These are phyloP conservation scores for Heliconius cydno DNA, from an alignment of 2,888 invertebrate species.

Conservation along the genomic window DNA sequence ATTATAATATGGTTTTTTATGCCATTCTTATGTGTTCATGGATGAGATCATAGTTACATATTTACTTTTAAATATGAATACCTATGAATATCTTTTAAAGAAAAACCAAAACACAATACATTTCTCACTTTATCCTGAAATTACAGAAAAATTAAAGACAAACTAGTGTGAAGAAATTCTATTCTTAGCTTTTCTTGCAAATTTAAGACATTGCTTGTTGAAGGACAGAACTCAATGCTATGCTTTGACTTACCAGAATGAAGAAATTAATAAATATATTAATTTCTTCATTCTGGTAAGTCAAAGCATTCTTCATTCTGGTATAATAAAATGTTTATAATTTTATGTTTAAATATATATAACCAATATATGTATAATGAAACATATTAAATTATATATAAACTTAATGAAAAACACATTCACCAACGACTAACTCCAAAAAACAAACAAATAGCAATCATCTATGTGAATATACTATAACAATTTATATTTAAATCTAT, in stretches of 20 bases:
- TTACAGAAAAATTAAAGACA: background rate
- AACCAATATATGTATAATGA: background rate
- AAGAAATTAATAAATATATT: background rate
- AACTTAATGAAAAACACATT: background rate
- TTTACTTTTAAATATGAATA: background rate
- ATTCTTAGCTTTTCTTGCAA: background rate
- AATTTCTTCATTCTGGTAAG: too few species aligned
- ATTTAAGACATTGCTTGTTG: background rate
- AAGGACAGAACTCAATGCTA: background rate
- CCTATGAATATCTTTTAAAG: too few species aligned
- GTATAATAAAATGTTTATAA: background rate
- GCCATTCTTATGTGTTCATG: background rate
- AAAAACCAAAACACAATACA: too few species aligned
- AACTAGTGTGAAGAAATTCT: background rate
- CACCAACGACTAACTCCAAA: background rate
- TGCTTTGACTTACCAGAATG: background rate
- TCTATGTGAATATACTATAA: constrained; percentile 9
- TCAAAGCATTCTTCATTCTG: too few species aligned
- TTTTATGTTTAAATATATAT: background rate
- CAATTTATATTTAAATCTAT: constrained; percentile 9
- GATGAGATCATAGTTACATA: background rate
- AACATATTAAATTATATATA: background rate
- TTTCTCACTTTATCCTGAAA: too few species aligned
- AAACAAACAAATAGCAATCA: constrained; percentile 13
- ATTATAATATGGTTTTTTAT: background rate